These are phyloP conservation scores for Leptonema lineaticorne DNA, from an alignment of 1,140 invertebrate genomes.

Conservation along the genomic window DNA sequence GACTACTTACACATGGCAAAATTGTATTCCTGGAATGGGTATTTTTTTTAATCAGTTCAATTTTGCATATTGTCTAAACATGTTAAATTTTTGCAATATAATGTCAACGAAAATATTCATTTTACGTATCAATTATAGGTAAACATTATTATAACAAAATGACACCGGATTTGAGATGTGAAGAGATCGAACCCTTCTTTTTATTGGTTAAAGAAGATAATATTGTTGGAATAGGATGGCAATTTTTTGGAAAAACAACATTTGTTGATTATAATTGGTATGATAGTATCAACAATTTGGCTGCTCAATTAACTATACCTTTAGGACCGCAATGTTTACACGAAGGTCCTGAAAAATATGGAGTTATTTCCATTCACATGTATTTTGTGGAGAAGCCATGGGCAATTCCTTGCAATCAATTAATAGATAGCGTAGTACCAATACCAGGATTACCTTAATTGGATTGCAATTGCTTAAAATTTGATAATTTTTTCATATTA, in stretches of 20 bases:
- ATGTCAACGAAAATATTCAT: background rate
- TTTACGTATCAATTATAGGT: slow-evolving; percentile 41
- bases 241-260: slow-evolving; percentile 33
- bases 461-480: background rate
- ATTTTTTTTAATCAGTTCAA: background rate
- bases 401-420: slow-evolving; percentile 34
- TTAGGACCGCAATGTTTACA: slow-evolving; percentile 44
- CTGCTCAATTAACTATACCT: slow-evolving; percentile 21
- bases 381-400: slow-evolving; percentile 48
- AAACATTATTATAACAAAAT: slow-evolving; percentile 50
- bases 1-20: slow-evolving; percentile 37
- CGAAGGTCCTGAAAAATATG: slow-evolving; percentile 42
- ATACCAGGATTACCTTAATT: slow-evolving; percentile 3
- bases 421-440: slow-evolving; percentile 34
- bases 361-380: slow-evolving; percentile 47
- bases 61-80: background rate
- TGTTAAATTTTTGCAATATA: background rate
- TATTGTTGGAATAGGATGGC: slow-evolving; percentile 36
- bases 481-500: background rate
- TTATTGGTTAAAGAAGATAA: slow-evolving; percentile 31
- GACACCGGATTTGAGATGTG: slow-evolving; percentile 38
- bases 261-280: slow-evolving; percentile 36
- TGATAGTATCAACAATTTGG: slow-evolving; percentile 21
- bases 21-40: slow-evolving; percentile 40
- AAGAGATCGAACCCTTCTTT: slow-evolving; percentile 35